A percentile compares a stretch with the other conserved stretches of the same genome.
These are phyloP conservation scores for Apostichopus leukothele DNA, from an alignment of 53 echinoderm and acorn worm genomes.

Conservation along the genomic window DNA sequence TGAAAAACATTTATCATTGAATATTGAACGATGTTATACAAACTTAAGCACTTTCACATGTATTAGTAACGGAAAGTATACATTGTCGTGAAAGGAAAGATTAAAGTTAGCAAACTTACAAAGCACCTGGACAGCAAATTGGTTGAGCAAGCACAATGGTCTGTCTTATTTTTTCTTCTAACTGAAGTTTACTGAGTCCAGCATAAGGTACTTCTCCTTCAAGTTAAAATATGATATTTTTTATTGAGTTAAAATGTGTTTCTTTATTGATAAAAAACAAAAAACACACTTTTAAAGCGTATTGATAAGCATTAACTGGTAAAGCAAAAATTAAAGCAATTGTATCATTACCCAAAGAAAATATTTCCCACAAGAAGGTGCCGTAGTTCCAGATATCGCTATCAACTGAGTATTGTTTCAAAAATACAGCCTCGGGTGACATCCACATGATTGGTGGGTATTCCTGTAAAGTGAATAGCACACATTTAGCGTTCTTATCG, in stretches of 20 bases:
- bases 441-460: neutral
- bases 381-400: neutral
- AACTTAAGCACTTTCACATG: no score
- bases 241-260: no score
- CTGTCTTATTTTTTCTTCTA: neutral
- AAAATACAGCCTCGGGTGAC: neutral
- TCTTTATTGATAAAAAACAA: no score
- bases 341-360: neutral
- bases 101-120: neutral
- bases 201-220: neutral
- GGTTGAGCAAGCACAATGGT: slow-evolving; percentile 2
- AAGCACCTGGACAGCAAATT: neutral
- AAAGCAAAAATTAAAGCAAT: neutral
- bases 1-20: no score
- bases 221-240: no score
- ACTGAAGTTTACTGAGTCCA: neutral
- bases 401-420: neutral
- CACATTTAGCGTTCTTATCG: no score
- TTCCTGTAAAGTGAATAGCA: neutral
- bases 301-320: no score
- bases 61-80: no score
- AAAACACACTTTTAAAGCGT: no score
- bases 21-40: no score
- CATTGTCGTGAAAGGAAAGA: no score
- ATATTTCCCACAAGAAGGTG: neutral